Base-by-base conservation (phyloP, 92 coral and sea anemone species). In the Siderastrea siderea region DNA sequence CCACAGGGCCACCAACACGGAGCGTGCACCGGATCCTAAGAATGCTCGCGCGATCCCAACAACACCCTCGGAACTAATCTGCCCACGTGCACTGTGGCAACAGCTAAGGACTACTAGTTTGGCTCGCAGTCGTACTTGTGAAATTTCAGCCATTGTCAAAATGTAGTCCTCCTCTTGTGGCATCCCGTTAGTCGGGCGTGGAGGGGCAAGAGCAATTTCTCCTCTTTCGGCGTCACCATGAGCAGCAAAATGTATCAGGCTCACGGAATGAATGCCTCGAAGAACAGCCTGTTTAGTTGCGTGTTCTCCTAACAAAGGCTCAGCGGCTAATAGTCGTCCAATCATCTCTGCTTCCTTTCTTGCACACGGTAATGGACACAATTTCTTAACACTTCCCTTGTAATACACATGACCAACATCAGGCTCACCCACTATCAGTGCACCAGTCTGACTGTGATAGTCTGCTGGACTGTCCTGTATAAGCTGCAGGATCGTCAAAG, bases 281-380 rank as follows among this genome's bases (percentile, higher is more conserved):
- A 84, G 80, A 6, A 84, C 59, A 0, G 63, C 55, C 19, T 74
- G 16, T 26, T 83, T 83, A 12, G 80, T 72, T 26, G 87, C 87
- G 5, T 73, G 10, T 54, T 84, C 71, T 84, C 88, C 79, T 11
- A 61, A 61, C 11, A 84, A 53, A 47, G 88, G 62, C 6, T 62
- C 71, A 53, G 57, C 57, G 10, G 6, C 57, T 9, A 53, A 9
- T 9, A 53, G 57, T 5, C 57, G 57, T 5, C 57, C 80, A 2
- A 83, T 60, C 80, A 50, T 43, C 45, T 38, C 8, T 11, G 80
- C 87, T 45, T 83, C 87, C 8, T 72, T 13, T 10, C 57, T 50
- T 4, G 87, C 87, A 47, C 7, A 13, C 3, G 26, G 45, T 3
- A 83, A 72, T 19, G 59, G 12, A 13, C 15, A 11, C 8, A 81